A percentile compares a stretch with the other conserved stretches of the same genome.
These are phyloP conservation scores for Trididemnum nubilum DNA, from an alignment of 23 tunicate genomes.

Conservation along the genomic window DNA sequence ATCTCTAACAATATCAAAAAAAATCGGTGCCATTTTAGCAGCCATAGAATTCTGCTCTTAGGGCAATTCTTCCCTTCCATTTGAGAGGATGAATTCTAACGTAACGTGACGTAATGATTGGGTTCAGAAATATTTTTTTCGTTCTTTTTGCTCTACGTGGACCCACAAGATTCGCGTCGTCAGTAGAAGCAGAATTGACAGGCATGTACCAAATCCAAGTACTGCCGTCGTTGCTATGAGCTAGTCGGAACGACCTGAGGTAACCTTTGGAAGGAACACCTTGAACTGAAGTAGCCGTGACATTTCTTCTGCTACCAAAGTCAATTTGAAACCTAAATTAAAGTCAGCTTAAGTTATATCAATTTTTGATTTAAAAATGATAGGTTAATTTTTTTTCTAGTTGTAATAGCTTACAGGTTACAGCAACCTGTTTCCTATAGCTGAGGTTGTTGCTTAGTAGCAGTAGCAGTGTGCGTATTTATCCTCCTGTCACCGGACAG, in stretches of 20 bases:
- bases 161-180: slow-evolving; percentile 43
- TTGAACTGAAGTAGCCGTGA: slow-evolving; percentile 60
- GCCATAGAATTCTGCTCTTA: slow-evolving; percentile 57
- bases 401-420: too few relatives aligned
- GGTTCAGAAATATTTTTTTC: slow-evolving; percentile 31
- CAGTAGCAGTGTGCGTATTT: too few relatives aligned
- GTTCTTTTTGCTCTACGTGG: slow-evolving; percentile 15
- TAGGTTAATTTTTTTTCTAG: too few relatives aligned
- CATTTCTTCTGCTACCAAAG: slow-evolving; percentile 41
- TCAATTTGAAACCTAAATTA: slow-evolving; percentile 74
- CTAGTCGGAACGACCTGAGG: slow-evolving; percentile 71
- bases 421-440: too few relatives aligned
- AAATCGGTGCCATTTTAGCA: too few relatives aligned
- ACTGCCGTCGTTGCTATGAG: slow-evolving; percentile 64
- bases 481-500: too few relatives aligned
- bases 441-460: too few relatives aligned
- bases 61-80: slow-evolving; percentile 73
- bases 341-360: background rate
- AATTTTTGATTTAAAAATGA: background rate
- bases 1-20: too few relatives aligned
- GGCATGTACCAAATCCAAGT: slow-evolving; percentile 81
- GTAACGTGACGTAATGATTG: slow-evolving; percentile 40
- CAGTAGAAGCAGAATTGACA: slow-evolving; percentile 21
- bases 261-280: slow-evolving; percentile 74
- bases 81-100: slow-evolving; percentile 58